These are phyloP conservation scores for Paratrypauchen microcephalus DNA, from an alignment of 2,797 vertebrate species.

Conservation along the genomic window DNA sequence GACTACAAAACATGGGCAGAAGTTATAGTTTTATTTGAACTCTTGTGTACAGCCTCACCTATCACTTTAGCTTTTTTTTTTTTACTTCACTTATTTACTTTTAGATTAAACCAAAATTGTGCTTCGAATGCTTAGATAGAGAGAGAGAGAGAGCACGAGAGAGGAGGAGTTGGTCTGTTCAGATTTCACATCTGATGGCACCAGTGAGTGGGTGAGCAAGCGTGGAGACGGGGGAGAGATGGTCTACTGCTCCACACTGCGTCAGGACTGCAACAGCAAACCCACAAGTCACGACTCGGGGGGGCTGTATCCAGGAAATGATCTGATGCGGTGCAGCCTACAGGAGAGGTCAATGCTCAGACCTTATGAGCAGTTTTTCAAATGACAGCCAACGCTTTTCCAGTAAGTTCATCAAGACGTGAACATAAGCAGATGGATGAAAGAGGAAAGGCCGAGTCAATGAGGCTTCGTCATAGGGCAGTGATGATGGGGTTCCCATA, in stretches of 20 bases:
- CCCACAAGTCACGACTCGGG: slow-evolving; percentile 54
- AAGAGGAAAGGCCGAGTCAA: slow-evolving; percentile 50
- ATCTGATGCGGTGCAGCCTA: slow-evolving; percentile 39
- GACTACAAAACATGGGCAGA: too few relatives aligned
- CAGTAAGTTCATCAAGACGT: slow-evolving; percentile 52
- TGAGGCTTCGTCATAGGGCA: neutral
- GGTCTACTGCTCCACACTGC: slow-evolving; percentile 34
- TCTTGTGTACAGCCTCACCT: slow-evolving; percentile 16
- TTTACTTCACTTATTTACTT: neutral
- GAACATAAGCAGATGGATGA: slow-evolving; percentile 57
- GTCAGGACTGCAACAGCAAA: slow-evolving; percentile 55
- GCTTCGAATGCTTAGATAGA: slow-evolving; percentile 25
- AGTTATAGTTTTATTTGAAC: neutral
- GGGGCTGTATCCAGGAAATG: slow-evolving; percentile 57
- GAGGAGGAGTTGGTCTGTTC: slow-evolving; percentile 33
- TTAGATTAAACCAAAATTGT: slow-evolving; percentile 6
- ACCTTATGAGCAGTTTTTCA: slow-evolving; percentile 56
- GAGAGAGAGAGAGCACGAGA: neutral
- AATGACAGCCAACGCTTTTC: slow-evolving; percentile 50
- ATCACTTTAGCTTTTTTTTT: neutral
- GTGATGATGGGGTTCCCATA: neutral
- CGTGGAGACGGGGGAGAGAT: slow-evolving; percentile 36
- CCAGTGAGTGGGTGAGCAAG: slow-evolving; percentile 29
- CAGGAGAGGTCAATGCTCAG: slow-evolving; percentile 36
- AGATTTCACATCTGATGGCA: slow-evolving; percentile 62